Conservation (phyloP, 2,797 vertebrate species). For the Ceryle rudis region DNA sequence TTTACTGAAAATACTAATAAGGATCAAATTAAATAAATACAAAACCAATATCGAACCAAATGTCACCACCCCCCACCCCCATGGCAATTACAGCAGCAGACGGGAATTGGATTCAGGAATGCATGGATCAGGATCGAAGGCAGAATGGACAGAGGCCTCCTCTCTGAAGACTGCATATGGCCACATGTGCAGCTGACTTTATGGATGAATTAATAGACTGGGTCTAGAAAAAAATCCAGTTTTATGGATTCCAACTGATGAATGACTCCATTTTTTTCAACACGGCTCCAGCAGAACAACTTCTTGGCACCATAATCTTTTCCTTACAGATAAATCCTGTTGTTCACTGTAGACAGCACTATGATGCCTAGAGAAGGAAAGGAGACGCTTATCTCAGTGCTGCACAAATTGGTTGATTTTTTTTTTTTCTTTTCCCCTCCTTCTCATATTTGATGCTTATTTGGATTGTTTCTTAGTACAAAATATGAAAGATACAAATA, state of each 20-base stretch:
- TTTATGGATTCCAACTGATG: not conserved
- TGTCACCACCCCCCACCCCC: no score
- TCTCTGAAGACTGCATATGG: not conserved
- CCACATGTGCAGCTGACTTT: not conserved
- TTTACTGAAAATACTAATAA: no score
- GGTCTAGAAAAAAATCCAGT: not conserved
- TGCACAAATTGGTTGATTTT: not conserved
- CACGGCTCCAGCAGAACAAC: not conserved
- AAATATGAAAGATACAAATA: not conserved
- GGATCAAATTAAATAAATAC: no score
- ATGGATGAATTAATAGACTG: not conserved
- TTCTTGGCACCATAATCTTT: not conserved
- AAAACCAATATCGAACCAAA: no score
- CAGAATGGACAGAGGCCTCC: no score
- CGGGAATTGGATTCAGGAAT: not conserved
- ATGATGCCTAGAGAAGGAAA: not conserved
- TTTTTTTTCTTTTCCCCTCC: not conserved
- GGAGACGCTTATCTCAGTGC: not conserved
- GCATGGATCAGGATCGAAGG: no score
- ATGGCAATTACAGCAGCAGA: not conserved
- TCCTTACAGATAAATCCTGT: not conserved
- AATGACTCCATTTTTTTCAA: not conserved
- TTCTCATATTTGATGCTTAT: not conserved
- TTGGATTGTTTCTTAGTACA: not conserved
- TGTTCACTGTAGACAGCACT: not conserved